phyloP scores from a whole-genome alignment of 1,140 invertebrate species.

The Temnothorax curvispinosus region DNA sequence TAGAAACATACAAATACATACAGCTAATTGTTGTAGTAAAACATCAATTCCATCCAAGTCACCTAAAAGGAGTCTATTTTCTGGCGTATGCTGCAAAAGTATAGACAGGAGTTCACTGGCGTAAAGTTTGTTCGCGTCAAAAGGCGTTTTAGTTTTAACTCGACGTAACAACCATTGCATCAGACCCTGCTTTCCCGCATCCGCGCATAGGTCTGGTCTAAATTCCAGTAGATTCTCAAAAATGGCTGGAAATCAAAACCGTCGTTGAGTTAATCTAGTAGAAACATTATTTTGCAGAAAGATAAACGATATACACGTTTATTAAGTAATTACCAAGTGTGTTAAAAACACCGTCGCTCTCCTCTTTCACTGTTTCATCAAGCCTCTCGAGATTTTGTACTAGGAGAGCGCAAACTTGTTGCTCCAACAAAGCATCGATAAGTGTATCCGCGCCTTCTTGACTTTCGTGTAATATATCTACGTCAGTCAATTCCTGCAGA shows the following conservation, averaged over 20 bases:
- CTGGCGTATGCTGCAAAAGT: slow-evolving; percentile 95
- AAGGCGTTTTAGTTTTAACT: slow-evolving; percentile 91
- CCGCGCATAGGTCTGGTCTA: slow-evolving; percentile 92
- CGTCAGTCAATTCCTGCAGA: slow-evolving; percentile 97
- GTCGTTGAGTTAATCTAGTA: slow-evolving; percentile 28
- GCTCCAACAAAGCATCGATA: slow-evolving; percentile 93
- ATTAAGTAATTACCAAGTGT: slow-evolving; percentile 89
- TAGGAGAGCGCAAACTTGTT: slow-evolving; percentile 96
- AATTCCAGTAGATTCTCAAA: slow-evolving; percentile 98
- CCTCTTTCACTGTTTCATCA: slow-evolving; percentile 97
- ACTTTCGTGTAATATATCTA: slow-evolving; percentile 97
- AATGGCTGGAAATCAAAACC: slow-evolving; percentile 87
- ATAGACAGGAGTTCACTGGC: slow-evolving; percentile 98
- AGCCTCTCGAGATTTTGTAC: slow-evolving; percentile 97
- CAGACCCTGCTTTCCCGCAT: slow-evolving; percentile 95
- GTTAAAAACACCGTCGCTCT: slow-evolving; percentile 97
- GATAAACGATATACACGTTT: slow-evolving; percentile 5
- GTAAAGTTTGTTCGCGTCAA: slow-evolving; percentile 98
- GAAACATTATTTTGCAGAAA: slow-evolving; percentile 34
- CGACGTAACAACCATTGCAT: slow-evolving; percentile 97
- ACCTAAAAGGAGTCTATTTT: slow-evolving; percentile 94
- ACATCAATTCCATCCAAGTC: slow-evolving; percentile 98
- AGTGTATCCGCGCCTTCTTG: slow-evolving; percentile 92
- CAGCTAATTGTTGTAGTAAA: slow-evolving; percentile 96
- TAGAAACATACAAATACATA: slow-evolving; percentile 85